These are phyloP conservation scores for Paedocypris sp. DNA, from an alignment of 2,113 vertebrate genomes.

Conservation along the genomic window DNA sequence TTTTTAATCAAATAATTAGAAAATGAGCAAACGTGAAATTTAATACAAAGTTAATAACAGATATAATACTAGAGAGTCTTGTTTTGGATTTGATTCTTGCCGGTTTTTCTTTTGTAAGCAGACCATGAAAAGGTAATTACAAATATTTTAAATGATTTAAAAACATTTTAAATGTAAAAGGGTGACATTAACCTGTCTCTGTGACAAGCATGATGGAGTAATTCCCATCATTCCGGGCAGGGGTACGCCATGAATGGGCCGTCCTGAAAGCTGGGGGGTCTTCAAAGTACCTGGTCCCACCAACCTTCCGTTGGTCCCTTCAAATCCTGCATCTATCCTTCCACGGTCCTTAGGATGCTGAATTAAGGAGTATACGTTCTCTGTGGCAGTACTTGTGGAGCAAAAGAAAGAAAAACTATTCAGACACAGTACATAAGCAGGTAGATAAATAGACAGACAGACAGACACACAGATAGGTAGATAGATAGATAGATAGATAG, in stretches of 20 bases:
- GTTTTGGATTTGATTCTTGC: too few species aligned
- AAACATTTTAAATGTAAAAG: too few species aligned
- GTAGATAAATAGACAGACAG: neutral
- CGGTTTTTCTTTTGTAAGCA: too few species aligned
- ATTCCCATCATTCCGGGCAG: slow-evolving; percentile 51
- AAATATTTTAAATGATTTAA: too few species aligned
- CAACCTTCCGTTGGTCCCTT: slow-evolving; percentile 23
- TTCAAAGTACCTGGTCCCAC: slow-evolving; percentile 40
- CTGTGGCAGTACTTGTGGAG: slow-evolving; percentile 46
- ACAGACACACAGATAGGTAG: neutral
- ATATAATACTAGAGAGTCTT: too few species aligned
- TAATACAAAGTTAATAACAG: too few species aligned
- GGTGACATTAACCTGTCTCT: slow-evolving; percentile 50
- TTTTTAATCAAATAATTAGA: too few species aligned
- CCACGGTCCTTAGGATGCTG: slow-evolving; percentile 50
- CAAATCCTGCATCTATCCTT: slow-evolving; percentile 37
- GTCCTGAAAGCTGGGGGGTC: slow-evolving; percentile 38
- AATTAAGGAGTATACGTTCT: slow-evolving; percentile 65
- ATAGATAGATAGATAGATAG: too few species aligned
- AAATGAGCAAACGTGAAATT: too few species aligned
- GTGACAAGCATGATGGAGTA: slow-evolving; percentile 51
- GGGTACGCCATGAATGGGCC: slow-evolving; percentile 32
- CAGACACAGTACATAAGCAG: too few species aligned
- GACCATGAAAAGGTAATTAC: too few species aligned
- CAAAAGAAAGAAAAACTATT: neutral